A percentile compares a stretch with the other conserved stretches of the same genome.
phyloP scores from a whole-genome alignment of 2,888 invertebrate genomes.

The Polyommatus iphigenia region DNA sequence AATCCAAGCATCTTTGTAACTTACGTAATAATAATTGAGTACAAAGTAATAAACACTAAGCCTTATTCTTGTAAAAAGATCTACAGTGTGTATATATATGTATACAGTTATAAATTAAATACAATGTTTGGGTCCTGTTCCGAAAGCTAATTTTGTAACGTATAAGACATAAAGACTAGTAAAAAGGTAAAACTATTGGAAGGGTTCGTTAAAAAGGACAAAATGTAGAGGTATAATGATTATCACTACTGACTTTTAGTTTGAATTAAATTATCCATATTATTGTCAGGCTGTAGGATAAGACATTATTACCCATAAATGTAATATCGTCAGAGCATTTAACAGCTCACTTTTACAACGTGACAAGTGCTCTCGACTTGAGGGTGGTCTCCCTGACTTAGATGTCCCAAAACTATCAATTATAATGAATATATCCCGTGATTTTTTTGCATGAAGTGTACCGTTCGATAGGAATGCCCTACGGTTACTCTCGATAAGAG shows the following conservation, averaged over 20 bases:
- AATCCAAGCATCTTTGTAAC: background rate
- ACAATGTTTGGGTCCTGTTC: background rate
- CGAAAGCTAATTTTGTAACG: background rate
- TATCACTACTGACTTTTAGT: background rate
- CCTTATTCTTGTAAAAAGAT: no score
- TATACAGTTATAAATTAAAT: no score
- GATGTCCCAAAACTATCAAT: slow-evolving; percentile 57
- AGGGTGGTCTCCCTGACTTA: slow-evolving; percentile 62
- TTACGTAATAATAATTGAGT: background rate
- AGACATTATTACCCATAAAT: background rate
- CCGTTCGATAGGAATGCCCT: slow-evolving; percentile 59
- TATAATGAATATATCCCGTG: slow-evolving; percentile 51
- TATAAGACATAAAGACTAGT: background rate
- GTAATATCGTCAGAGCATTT: background rate
- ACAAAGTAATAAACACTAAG: background rate
- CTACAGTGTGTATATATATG: background rate
- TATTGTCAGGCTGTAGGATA: background rate
- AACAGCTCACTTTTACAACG: slow-evolving; percentile 7
- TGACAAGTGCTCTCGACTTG: slow-evolving; percentile 31
- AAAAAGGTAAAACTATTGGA: background rate
- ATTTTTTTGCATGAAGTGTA: slow-evolving; percentile 69
- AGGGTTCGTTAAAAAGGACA: background rate
- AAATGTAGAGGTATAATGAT: background rate
- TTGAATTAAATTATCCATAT: background rate
- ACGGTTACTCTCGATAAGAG: slow-evolving; percentile 65